Conservation (phyloP, 2,113 vertebrate genomes). For the Hydropotes inermis region DNA sequence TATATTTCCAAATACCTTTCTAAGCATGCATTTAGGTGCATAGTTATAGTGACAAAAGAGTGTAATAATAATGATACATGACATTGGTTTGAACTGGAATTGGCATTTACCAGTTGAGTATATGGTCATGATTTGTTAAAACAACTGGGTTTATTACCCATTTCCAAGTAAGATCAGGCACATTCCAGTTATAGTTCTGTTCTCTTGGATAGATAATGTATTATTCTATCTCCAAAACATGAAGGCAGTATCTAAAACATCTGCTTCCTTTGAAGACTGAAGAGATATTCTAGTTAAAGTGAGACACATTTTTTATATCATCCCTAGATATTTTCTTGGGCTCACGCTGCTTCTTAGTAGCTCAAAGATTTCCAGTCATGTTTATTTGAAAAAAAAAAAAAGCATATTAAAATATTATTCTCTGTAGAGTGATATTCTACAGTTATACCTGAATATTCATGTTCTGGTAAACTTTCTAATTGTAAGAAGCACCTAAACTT, state of each 20-base stretch:
- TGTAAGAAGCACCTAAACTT: background rate
- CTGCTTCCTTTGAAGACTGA: background rate
- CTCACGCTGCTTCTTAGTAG: background rate
- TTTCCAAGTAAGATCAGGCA: background rate
- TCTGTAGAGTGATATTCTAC: background rate
- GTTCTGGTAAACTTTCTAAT: background rate
- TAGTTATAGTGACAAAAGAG: background rate
- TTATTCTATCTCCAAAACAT: background rate
- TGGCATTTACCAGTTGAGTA: background rate
- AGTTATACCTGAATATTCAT: slow-evolving; percentile 4
- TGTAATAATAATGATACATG: background rate
- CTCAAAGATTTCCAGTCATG: background rate
- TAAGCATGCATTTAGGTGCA: background rate
- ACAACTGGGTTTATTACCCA: background rate
- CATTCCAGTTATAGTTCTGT: background rate
- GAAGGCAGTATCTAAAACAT: slow-evolving; percentile 3
- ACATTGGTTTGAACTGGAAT: background rate
- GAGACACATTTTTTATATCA: background rate
- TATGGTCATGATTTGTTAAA: background rate
- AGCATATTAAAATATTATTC: background rate
- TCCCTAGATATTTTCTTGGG: background rate
- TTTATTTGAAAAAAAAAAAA: background rate
- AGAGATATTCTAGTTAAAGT: background rate
- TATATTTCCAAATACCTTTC: background rate
- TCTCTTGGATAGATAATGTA: background rate